Percentiles rank a stretch among this genome's conserved stretches.
Evolutionary conservation across 2,797 vertebrate genomes (phyloP).

Genomic region (Phataginus tetradactyla): DNA sequence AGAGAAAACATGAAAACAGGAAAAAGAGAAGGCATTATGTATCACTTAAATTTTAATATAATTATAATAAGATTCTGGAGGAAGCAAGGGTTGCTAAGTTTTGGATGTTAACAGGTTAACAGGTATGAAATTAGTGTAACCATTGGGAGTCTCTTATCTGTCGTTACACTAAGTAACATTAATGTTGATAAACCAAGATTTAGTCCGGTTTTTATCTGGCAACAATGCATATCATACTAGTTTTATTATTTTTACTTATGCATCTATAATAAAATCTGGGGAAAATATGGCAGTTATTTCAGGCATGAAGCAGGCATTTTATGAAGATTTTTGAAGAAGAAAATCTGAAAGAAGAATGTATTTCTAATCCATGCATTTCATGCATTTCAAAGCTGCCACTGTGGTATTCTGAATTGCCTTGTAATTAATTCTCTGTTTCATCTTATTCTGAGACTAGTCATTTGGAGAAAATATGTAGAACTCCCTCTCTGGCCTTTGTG

Average conservation of each 20-base stretch:
- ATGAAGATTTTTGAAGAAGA: conserved; percentile 58
- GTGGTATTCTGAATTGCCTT: conserved; percentile 67
- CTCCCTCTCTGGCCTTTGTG: conserved; percentile 88
- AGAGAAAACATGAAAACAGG: background rate
- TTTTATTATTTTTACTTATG: conserved; percentile 70
- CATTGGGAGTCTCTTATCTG: background rate
- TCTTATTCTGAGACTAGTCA: conserved; percentile 87
- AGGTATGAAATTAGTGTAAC: background rate
- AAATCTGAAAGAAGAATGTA: conserved; percentile 17
- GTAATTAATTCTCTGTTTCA: conserved; percentile 87
- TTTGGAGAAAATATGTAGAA: conserved; percentile 90
- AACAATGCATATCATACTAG: conserved; percentile 63
- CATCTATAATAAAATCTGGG: conserved; percentile 59
- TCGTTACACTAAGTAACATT: background rate
- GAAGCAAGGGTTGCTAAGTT: background rate
- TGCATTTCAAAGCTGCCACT: conserved; percentile 69
- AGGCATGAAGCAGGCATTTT: conserved; percentile 38
- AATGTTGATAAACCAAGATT: conserved; percentile 20
- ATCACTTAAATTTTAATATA: conserved; percentile 56
- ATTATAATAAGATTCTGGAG: background rate
- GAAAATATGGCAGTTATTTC: conserved; percentile 67
- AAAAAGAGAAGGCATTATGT: background rate
- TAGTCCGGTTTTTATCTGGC: conserved; percentile 32
- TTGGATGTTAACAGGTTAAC: background rate
- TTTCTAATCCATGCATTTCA: conserved; percentile 62